A percentile compares a stretch with the other conserved stretches of the same genome.
Evolutionary conservation across 1,140 invertebrate species (phyloP).

Genomic region (Magallana ariakensis): DNA sequence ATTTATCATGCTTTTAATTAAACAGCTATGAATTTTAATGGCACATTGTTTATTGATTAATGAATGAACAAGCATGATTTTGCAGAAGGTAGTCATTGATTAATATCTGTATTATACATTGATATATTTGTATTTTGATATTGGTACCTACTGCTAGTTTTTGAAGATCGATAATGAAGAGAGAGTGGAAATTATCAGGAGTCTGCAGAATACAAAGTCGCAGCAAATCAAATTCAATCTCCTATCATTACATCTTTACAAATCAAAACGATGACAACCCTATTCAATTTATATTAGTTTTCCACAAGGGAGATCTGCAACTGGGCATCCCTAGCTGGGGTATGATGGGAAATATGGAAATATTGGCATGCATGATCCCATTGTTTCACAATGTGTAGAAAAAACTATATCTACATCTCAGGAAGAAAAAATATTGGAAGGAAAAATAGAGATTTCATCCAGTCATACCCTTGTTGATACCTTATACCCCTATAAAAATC

Average conservation of each 20-base stretch:
- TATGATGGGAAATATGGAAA: background rate
- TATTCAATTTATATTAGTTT: too few species aligned
- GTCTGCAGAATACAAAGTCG: conserved; percentile 1
- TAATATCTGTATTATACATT: background rate
- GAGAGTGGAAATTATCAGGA: conserved; percentile 22
- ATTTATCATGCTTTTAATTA: too few species aligned
- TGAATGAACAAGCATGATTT: background rate
- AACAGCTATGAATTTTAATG: too few species aligned
- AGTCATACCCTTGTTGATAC: conserved; percentile 29
- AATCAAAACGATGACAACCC: too few species aligned
- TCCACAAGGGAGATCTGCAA: too few species aligned
- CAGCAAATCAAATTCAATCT: too few species aligned
- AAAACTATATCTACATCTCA: background rate
- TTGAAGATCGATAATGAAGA: conserved; percentile 50
- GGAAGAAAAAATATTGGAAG: background rate
- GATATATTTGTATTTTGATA: background rate
- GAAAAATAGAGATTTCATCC: background rate
- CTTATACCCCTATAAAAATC: conserved; percentile 28
- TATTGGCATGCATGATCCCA: conserved; percentile 1
- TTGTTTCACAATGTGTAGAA: background rate
- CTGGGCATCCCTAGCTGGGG: too few species aligned
- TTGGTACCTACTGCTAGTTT: conserved; percentile 47
- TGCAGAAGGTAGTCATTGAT: background rate
- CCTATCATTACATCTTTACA: too few species aligned
- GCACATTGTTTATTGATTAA: too few species aligned